Percentiles rank a stretch among this genome's conserved stretches.
Conservation (phyloP, 2,113 vertebrate genomes). For the Noctilio leporinus region DNA sequence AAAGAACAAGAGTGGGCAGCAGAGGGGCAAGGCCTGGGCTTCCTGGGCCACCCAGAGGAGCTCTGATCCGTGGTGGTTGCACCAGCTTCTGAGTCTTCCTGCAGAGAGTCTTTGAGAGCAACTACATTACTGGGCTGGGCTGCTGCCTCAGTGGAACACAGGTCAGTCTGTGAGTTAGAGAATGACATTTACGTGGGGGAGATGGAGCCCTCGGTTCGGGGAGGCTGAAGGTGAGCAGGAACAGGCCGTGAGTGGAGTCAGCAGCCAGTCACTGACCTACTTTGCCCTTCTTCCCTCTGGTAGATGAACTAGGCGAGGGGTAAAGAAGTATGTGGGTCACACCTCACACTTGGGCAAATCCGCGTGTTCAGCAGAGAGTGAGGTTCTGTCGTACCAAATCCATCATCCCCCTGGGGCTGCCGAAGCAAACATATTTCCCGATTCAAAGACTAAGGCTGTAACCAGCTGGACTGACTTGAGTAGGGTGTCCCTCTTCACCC, state of each 20-base stretch:
- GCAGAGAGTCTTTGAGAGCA: neutral
- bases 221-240: neutral
- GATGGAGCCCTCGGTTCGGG: neutral
- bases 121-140: neutral
- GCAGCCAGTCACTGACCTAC: neutral
- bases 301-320: neutral
- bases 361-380: neutral
- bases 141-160: neutral
- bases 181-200: neutral
- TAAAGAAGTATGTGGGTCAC: neutral
- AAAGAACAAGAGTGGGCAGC: neutral
- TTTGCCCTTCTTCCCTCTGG: neutral
- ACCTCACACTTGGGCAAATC: neutral
- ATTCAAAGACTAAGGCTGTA: neutral
- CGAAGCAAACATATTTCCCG: neutral
- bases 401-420: neutral
- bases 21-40: neutral
- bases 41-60: neutral
- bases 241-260: rapidly evolving
- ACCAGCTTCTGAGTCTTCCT: neutral
- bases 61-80: rapidly evolving
- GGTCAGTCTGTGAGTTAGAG: neutral
- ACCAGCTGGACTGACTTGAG: neutral
- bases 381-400: neutral
- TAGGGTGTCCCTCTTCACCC: neutral